A percentile compares a stretch with the other conserved stretches of the same genome.
Conservation (phyloP, 2,797 vertebrate species). For the Fistularia commersonii region DNA sequence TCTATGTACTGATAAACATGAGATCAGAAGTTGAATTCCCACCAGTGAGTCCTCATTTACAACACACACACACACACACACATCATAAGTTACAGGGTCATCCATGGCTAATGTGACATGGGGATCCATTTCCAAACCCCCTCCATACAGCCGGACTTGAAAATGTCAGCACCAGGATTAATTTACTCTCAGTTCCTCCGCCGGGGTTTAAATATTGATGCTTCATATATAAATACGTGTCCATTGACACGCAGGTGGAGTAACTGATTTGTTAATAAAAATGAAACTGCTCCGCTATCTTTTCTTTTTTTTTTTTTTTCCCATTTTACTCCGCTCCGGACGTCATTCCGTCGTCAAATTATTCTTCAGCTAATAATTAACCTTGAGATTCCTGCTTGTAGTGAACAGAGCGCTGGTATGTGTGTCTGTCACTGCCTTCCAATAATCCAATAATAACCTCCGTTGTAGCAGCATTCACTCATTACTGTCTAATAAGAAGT, state of each 20-base stretch:
- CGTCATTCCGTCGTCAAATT: conserved; percentile 43
- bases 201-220: conserved; percentile 6
- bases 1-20: too few relatives aligned
- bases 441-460: conserved; percentile 18
- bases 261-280: background rate
- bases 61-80: background rate
- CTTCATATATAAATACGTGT: too few relatives aligned
- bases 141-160: conserved; percentile 22
- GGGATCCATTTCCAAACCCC: conserved; percentile 1
- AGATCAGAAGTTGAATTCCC: too few relatives aligned
- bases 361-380: conserved; percentile 2
- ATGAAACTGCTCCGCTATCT: too few relatives aligned
- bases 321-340: conserved; percentile 6
- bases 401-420: conserved; percentile 9
- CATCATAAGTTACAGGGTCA: background rate
- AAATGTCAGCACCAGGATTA: conserved; percentile 42
- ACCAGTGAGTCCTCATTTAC: too few relatives aligned
- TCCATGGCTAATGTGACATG: conserved; percentile 32
- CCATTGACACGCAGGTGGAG: background rate
- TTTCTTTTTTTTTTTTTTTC: too few relatives aligned
- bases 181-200: conserved; percentile 29
- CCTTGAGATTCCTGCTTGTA: conserved; percentile 9
- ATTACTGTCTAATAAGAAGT: conserved; percentile 22
- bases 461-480: conserved; percentile 1
- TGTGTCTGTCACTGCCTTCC: conserved; percentile 39